phyloP scores from a whole-genome alignment of 2,113 vertebrate species.

The Scatophagus argus region DNA sequence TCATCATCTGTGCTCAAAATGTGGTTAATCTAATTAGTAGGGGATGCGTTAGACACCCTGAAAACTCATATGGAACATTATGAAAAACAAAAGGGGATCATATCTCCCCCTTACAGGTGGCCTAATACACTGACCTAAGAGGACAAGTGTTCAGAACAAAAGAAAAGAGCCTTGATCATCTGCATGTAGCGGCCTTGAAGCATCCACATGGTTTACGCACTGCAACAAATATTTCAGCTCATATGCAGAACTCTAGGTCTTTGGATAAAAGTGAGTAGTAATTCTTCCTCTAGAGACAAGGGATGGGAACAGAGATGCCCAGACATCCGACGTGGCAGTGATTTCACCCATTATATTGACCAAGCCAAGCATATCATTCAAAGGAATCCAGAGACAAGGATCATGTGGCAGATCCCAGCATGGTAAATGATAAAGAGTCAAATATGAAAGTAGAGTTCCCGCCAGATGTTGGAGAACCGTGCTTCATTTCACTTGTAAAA shows the following conservation, averaged over 20 bases:
- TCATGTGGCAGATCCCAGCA: conserved; percentile 57
- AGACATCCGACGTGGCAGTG: conserved; percentile 34
- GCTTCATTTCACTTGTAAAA: conserved; percentile 72
- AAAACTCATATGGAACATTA: background rate
- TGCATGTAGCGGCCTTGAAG: conserved; percentile 4
- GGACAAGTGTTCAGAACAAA: conserved; percentile 19
- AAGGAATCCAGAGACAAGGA: conserved; percentile 46
- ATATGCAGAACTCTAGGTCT: background rate
- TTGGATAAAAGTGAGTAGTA: conserved; percentile 41
- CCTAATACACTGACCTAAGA: conserved; percentile 35
- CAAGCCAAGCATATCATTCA: conserved; percentile 56
- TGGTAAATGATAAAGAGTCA: conserved; percentile 55
- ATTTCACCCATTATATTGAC: conserved; percentile 52
- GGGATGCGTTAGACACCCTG: conserved; percentile 37
- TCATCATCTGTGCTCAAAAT: conserved; percentile 61
- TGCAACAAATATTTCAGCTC: conserved; percentile 10
- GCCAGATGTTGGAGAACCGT: conserved; percentile 74
- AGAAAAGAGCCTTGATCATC: background rate
- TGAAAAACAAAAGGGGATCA: conserved; percentile 33
- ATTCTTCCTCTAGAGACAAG: conserved; percentile 35
- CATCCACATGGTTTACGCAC: background rate
- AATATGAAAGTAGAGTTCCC: conserved; percentile 67
- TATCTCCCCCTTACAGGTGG: conserved; percentile 7
- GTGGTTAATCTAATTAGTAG: conserved; percentile 42
- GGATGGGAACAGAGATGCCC: conserved; percentile 21